Percentiles rank a stretch among this genome's conserved stretches.
phyloP scores from a whole-genome alignment of 1,140 invertebrate genomes.

The Drosophila bocqueti region DNA sequence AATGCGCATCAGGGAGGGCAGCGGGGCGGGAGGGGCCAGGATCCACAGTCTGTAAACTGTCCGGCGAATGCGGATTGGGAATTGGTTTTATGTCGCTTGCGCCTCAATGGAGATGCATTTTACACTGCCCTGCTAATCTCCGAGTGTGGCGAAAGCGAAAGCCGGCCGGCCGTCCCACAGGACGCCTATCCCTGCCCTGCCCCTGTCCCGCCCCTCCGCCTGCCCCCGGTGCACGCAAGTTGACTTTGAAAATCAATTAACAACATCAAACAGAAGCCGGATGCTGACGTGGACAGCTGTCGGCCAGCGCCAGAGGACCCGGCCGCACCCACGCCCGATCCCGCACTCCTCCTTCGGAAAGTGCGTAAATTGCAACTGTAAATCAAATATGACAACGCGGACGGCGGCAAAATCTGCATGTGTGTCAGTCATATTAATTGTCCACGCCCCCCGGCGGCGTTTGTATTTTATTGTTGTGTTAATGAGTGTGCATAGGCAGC shows the following conservation, averaged over 20 bases:
- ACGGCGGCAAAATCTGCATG: constrained; percentile 78
- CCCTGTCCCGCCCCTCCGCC: not conserved
- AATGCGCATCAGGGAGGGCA: constrained; percentile 54
- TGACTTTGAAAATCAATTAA: constrained; percentile 85
- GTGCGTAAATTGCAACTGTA: constrained; percentile 84
- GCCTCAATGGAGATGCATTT: constrained; percentile 77
- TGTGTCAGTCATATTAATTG: constrained; percentile 83
- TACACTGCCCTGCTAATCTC: constrained; percentile 79
- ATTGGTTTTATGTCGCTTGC: constrained; percentile 83
- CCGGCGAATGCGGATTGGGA: constrained; percentile 57
- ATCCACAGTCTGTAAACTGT: constrained; percentile 55
- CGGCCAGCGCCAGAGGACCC: constrained; percentile 27
- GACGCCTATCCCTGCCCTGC: not conserved
- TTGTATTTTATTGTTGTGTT: constrained; percentile 79
- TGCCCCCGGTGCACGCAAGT: constrained; percentile 24
- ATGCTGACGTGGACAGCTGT: constrained; percentile 81
- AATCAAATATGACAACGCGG: constrained; percentile 84
- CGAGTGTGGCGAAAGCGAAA: constrained; percentile 65
- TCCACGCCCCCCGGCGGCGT: constrained; percentile 49
- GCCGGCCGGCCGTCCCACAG: constrained; percentile 7
- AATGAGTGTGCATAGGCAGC: constrained; percentile 76
- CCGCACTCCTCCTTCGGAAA: constrained; percentile 39
- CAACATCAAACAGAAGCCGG: constrained; percentile 84
- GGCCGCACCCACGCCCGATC: constrained; percentile 2
- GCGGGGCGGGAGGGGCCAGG: constrained; percentile 3